phyloP scores from a whole-genome alignment of 1,140 invertebrate species.

The Rhynchophorus ferrugineus region DNA sequence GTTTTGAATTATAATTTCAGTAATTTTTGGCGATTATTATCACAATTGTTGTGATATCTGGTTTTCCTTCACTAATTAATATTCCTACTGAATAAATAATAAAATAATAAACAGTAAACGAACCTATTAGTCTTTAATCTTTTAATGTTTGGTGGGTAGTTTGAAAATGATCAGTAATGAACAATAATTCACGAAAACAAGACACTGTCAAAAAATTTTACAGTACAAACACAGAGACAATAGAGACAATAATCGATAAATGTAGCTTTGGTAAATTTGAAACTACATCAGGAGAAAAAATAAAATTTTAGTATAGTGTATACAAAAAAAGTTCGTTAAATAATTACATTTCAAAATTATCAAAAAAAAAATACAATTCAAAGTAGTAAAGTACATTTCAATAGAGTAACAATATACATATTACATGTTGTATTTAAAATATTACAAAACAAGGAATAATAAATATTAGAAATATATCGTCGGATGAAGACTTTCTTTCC shows the following conservation, averaged over 20 bases:
- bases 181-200: no score
- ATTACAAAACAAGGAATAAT: constrained; percentile 23
- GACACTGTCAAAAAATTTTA: constrained; percentile 34
- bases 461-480: constrained; percentile 22
- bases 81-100: no score
- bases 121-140: no score
- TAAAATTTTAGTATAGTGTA: constrained; percentile 14
- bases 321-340: constrained; percentile 30
- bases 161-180: no score
- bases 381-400: constrained; percentile 26
- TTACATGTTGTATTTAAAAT: constrained; percentile 24
- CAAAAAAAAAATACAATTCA: constrained; percentile 30
- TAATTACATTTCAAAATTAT: constrained; percentile 33
- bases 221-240: constrained; percentile 29
- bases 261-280: constrained; percentile 21
- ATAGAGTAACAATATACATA: constrained; percentile 21
- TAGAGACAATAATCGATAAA: constrained; percentile 14
- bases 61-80: no score
- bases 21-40: no score
- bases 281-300: constrained; percentile 23
- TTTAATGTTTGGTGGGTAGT: no score
- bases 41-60: no score
- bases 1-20: no score
- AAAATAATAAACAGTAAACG: no score
- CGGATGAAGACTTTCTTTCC: constrained; percentile 32